phyloP scores from a whole-genome alignment of 2,113 vertebrate genomes.

The Antechinus stuartii region DNA sequence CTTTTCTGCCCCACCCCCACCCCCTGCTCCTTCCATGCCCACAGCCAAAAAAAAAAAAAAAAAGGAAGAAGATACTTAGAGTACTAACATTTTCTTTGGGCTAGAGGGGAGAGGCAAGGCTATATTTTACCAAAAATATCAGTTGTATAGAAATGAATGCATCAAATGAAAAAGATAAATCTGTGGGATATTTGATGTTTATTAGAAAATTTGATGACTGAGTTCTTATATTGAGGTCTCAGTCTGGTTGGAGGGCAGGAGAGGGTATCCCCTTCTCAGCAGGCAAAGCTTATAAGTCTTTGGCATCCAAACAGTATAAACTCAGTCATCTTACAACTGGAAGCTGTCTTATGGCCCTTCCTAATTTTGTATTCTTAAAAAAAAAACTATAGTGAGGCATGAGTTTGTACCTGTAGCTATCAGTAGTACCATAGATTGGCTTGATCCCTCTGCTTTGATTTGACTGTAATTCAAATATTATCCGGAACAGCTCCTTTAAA shows the following conservation, averaged over 20 bases:
- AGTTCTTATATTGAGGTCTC: slow-evolving; percentile 68
- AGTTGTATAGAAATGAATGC: slow-evolving; percentile 64
- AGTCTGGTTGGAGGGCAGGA: background rate
- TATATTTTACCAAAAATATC: slow-evolving; percentile 60
- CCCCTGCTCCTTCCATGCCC: background rate
- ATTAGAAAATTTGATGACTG: slow-evolving; percentile 68
- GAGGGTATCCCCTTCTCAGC: slow-evolving; percentile 7
- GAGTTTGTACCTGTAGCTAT: slow-evolving; percentile 3
- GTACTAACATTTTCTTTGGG: background rate
- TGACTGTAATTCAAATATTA: slow-evolving; percentile 31
- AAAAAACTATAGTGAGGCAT: background rate
- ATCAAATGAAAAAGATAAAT: slow-evolving; percentile 71
- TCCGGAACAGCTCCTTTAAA: slow-evolving; percentile 43
- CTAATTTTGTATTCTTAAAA: background rate
- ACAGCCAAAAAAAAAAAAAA: background rate
- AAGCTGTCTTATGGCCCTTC: slow-evolving; percentile 78
- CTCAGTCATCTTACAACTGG: slow-evolving; percentile 85
- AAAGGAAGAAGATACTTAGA: slow-evolving; percentile 32
- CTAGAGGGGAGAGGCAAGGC: background rate
- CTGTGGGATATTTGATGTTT: slow-evolving; percentile 79
- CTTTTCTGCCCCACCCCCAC: too few species aligned
- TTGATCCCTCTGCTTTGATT: slow-evolving; percentile 20
- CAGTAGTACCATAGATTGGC: slow-evolving; percentile 15
- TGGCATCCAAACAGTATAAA: slow-evolving; percentile 83
- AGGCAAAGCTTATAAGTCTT: slow-evolving; percentile 87